These are phyloP conservation scores for Emys orbicularis DNA, from an alignment of 2,797 vertebrate genomes.

Conservation along the genomic window DNA sequence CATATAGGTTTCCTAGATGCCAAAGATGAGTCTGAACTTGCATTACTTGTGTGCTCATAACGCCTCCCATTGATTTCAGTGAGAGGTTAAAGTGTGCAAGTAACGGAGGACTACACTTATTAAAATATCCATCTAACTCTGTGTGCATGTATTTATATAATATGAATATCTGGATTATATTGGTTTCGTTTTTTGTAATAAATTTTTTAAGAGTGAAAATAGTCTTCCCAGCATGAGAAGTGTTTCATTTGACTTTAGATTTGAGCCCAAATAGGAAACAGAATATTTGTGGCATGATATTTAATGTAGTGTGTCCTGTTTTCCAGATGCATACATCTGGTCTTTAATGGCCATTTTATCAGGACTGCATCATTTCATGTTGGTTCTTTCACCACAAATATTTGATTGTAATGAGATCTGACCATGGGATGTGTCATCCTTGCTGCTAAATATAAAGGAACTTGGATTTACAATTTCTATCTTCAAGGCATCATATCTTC, in stretches of 20 bases:
- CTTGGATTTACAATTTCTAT: constrained; percentile 27
- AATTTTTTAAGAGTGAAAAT: not conserved
- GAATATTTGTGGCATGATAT: constrained; percentile 51
- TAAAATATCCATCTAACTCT: not conserved
- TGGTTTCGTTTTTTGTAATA: not conserved
- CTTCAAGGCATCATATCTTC: constrained; percentile 20
- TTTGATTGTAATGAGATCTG: constrained; percentile 62
- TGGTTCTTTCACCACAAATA: constrained; percentile 56
- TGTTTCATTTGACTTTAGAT: constrained; percentile 57
- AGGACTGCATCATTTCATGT: constrained; percentile 69
- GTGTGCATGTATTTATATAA: too few species aligned
- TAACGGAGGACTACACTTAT: not conserved
- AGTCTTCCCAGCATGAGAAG: constrained; percentile 34
- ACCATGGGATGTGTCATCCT: constrained; percentile 12
- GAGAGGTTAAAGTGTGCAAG: not conserved
- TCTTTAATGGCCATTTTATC: constrained; percentile 67
- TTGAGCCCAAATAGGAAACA: constrained; percentile 63
- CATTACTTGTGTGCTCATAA: not conserved
- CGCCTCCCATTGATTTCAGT: not conserved
- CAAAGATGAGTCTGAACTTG: not conserved
- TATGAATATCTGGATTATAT: not conserved
- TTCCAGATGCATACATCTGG: constrained; percentile 74
- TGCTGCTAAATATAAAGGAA: not conserved
- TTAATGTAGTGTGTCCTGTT: constrained; percentile 62
- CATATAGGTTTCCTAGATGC: not conserved